Percentiles rank a stretch among this genome's conserved stretches.
These are phyloP conservation scores for Conops quadrifasciatus DNA, from an alignment of 2,888 invertebrate species.

Conservation along the genomic window DNA sequence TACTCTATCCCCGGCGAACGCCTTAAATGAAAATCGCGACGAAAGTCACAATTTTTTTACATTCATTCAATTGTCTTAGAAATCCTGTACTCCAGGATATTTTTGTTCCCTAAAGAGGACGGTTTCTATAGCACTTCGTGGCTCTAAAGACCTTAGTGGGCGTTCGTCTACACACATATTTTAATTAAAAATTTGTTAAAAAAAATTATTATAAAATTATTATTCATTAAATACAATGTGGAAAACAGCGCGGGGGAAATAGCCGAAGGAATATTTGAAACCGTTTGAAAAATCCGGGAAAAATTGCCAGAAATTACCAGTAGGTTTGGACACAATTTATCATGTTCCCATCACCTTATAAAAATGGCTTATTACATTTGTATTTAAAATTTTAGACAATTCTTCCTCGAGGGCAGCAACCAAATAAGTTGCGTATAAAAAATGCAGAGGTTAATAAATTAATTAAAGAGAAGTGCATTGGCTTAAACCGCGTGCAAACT, in stretches of 20 bases:
- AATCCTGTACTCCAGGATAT: too few relatives aligned
- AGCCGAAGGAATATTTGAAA: constrained; percentile 80
- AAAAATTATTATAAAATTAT: too few relatives aligned
- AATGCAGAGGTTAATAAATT: constrained; percentile 78
- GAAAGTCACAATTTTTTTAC: too few relatives aligned
- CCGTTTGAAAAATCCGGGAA: constrained; percentile 76
- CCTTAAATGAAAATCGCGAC: too few relatives aligned
- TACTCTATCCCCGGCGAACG: too few relatives aligned
- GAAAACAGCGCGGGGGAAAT: constrained; percentile 81
- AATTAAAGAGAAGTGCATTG: constrained; percentile 72
- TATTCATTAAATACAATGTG: too few relatives aligned
- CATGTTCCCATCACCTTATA: background rate
- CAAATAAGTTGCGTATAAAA: constrained; percentile 82
- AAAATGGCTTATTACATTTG: background rate
- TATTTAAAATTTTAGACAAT: constrained; percentile 74
- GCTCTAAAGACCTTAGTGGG: too few relatives aligned
- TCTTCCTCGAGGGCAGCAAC: constrained; percentile 86
- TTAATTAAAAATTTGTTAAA: too few relatives aligned
- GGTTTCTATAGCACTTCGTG: too few relatives aligned
- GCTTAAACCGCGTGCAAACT: constrained; percentile 77
- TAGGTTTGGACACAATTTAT: constrained; percentile 66
- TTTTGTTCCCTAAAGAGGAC: too few relatives aligned
- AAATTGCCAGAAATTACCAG: constrained; percentile 86
- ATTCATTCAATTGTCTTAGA: too few relatives aligned
- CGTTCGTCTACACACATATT: too few relatives aligned